These are phyloP conservation scores for Cossypha niveicapilla DNA, from an alignment of 2,797 vertebrate species.

Conservation along the genomic window DNA sequence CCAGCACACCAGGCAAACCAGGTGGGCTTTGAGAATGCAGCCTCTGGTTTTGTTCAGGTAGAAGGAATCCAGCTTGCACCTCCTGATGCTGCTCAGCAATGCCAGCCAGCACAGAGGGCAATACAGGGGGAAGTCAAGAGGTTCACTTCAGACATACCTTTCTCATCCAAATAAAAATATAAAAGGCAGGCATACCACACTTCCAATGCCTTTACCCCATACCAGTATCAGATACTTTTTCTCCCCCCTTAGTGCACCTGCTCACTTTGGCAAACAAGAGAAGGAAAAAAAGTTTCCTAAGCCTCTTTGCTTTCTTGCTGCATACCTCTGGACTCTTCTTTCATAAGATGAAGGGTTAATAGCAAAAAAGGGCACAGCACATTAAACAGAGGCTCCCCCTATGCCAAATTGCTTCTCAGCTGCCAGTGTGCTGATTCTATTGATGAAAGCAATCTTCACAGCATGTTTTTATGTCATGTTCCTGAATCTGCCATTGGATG, in stretches of 20 bases:
- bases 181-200: not conserved
- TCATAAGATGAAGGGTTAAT: not conserved
- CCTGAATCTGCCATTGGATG: not conserved
- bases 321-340: not conserved
- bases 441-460: not conserved
- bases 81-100: not conserved
- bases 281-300: not conserved
- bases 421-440: not conserved
- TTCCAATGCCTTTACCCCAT: not conserved
- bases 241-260: not conserved
- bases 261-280: not conserved
- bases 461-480: not conserved
- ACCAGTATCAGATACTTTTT: not conserved
- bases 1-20: accelerated
- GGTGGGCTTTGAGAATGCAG: not conserved
- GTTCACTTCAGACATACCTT: not conserved
- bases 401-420: not conserved
- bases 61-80: not conserved
- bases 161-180: not conserved
- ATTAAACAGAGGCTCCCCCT: not conserved
- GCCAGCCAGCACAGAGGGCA: not conserved
- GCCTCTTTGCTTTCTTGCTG: not conserved
- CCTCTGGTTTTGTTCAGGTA: not conserved
- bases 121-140: not conserved
- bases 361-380: not conserved